Conservation (phyloP, 1,140 invertebrate species). For the Diploscapter pachys region DNA sequence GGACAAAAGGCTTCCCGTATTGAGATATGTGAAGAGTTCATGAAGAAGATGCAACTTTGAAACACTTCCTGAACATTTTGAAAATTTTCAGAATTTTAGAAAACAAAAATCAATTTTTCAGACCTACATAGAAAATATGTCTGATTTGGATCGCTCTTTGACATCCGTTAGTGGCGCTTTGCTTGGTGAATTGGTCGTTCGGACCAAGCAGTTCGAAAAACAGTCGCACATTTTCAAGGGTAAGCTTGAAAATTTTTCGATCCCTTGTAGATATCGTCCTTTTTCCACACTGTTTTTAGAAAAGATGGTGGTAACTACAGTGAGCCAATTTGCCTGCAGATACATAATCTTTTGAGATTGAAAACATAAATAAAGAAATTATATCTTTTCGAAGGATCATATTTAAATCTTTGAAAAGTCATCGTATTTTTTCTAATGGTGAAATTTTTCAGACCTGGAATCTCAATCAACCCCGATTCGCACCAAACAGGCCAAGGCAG, state of each 20-base stretch:
- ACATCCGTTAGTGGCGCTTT: constrained; percentile 15
- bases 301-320: not conserved
- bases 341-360: not conserved
- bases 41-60: too few relatives aligned
- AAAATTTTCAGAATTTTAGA: too few relatives aligned
- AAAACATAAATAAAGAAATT: not conserved
- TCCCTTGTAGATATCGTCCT: not conserved
- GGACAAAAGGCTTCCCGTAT: too few relatives aligned
- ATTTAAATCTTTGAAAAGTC: not conserved
- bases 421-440: not conserved
- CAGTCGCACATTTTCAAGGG: constrained; percentile 1
- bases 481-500: constrained; percentile 17
- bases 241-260: not conserved
- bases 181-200: constrained; percentile 17
- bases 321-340: not conserved
- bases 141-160: constrained; percentile 21
- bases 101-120: not conserved
- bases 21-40: too few relatives aligned
- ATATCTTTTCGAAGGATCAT: not conserved
- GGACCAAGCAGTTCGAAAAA: constrained; percentile 3
- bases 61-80: too few relatives aligned
- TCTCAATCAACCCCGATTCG: not conserved
- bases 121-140: constrained; percentile 10
- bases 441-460: constrained; percentile 14
- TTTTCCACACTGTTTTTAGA: too few relatives aligned